Conservation (phyloP, 2,113 vertebrate genomes). For the Abramis brama region DNA sequence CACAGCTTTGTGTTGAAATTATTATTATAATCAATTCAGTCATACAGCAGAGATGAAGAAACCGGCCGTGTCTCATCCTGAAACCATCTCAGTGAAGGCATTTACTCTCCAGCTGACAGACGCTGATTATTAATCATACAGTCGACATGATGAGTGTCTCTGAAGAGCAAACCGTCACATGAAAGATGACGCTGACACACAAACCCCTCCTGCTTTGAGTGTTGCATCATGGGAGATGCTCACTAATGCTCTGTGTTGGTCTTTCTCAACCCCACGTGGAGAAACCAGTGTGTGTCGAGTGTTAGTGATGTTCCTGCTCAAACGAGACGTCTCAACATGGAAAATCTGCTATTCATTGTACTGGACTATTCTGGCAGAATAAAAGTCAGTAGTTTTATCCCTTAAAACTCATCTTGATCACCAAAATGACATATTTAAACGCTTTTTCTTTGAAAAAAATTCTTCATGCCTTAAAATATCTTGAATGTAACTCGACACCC, state of each 20-base stretch:
- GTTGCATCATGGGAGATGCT: not conserved
- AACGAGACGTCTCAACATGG: slow-evolving; percentile 26
- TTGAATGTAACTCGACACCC: too few species aligned
- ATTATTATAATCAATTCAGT: not conserved
- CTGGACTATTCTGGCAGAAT: too few species aligned
- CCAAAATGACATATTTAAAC: too few species aligned
- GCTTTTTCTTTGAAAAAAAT: too few species aligned
- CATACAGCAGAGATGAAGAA: not conserved
- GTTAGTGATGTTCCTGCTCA: not conserved
- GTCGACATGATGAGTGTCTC: not conserved
- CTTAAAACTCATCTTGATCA: too few species aligned
- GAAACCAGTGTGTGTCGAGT: not conserved
- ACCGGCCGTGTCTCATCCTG: not conserved
- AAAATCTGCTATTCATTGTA: not conserved
- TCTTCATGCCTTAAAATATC: too few species aligned
- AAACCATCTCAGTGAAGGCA: not conserved
- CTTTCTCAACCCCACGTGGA: slow-evolving; percentile 14
- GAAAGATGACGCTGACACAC: not conserved
- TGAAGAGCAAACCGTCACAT: too few species aligned
- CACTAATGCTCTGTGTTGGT: not conserved
- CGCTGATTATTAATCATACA: not conserved
- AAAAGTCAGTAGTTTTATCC: too few species aligned
- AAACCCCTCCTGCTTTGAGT: not conserved
- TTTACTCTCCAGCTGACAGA: not conserved
- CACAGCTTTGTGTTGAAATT: not conserved